Evolutionary conservation across 1,140 invertebrate genomes (phyloP).

Genomic region (Neodiprion lecontei): DNA sequence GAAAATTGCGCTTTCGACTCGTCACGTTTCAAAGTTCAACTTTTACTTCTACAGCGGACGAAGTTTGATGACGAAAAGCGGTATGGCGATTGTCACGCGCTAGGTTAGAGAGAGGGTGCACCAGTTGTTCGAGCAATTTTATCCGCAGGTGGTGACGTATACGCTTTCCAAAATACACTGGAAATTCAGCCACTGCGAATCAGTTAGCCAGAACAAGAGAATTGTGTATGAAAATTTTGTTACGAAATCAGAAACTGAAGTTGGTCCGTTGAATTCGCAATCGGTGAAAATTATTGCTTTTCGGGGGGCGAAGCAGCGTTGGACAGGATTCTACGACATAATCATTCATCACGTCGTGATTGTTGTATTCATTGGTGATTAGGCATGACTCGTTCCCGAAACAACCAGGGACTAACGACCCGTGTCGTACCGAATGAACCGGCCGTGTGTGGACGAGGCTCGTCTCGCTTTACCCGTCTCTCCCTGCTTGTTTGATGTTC

Average conservation of each 20-base stretch:
- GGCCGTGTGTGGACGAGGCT: slow-evolving; percentile 11
- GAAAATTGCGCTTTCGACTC: too few relatives aligned
- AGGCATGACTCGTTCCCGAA: slow-evolving; percentile 37
- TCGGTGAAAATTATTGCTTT: not conserved
- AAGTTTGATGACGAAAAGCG: too few relatives aligned
- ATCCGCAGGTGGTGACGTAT: too few relatives aligned
- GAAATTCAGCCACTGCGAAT: too few relatives aligned
- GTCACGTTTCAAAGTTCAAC: too few relatives aligned
- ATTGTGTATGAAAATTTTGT: not conserved
- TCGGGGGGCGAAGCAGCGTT: slow-evolving; percentile 33
- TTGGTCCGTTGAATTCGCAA: not conserved
- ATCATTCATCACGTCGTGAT: slow-evolving; percentile 41
- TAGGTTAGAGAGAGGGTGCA: too few relatives aligned
- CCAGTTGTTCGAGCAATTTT: too few relatives aligned
- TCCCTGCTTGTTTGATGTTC: slow-evolving; percentile 22
- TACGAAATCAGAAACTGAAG: not conserved
- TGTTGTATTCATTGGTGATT: slow-evolving; percentile 47
- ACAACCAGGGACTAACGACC: slow-evolving; percentile 43
- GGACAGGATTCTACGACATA: slow-evolving; percentile 32
- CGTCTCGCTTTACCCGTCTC: not conserved
- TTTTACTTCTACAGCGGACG: too few relatives aligned
- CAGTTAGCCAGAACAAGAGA: too few relatives aligned
- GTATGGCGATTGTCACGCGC: too few relatives aligned
- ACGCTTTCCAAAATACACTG: too few relatives aligned
- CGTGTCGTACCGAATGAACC: slow-evolving; percentile 16